Evolutionary conservation across 2,888 invertebrate genomes (phyloP).

Genomic region (Ptilodon capucinus): DNA sequence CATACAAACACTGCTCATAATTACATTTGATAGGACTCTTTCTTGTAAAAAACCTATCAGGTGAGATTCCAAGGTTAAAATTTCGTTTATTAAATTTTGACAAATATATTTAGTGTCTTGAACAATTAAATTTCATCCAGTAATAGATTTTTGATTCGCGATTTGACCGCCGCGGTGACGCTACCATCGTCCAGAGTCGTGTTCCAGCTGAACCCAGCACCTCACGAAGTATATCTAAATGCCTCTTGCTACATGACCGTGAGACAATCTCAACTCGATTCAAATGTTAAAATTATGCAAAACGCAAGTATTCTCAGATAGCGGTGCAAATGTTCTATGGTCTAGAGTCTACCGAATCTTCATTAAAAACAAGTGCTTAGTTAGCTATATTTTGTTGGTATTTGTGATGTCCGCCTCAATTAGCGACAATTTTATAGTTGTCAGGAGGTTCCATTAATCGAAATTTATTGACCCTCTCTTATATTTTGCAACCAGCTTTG

Average conservation of each 20-base stretch:
- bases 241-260: neutral
- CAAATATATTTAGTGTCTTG: too few relatives aligned
- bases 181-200: neutral
- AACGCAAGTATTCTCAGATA: too few relatives aligned
- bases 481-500: constrained; percentile 50
- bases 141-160: too few relatives aligned
- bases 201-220: neutral
- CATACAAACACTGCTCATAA: too few relatives aligned
- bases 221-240: neutral
- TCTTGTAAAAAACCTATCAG: too few relatives aligned
- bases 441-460: too few relatives aligned
- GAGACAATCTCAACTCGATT: neutral
- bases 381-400: neutral
- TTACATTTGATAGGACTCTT: too few relatives aligned
- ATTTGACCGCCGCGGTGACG: neutral
- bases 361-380: neutral
- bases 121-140: too few relatives aligned
- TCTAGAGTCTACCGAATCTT: neutral
- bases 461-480: too few relatives aligned
- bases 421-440: too few relatives aligned
- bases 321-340: neutral
- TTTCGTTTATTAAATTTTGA: too few relatives aligned
- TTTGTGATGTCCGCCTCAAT: neutral
- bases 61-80: too few relatives aligned
- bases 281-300: neutral